Percentiles rank a stretch among this genome's conserved stretches.
Evolutionary conservation across 1,140 invertebrate species (phyloP).

Genomic region (Cataglyphis hispanica): DNA sequence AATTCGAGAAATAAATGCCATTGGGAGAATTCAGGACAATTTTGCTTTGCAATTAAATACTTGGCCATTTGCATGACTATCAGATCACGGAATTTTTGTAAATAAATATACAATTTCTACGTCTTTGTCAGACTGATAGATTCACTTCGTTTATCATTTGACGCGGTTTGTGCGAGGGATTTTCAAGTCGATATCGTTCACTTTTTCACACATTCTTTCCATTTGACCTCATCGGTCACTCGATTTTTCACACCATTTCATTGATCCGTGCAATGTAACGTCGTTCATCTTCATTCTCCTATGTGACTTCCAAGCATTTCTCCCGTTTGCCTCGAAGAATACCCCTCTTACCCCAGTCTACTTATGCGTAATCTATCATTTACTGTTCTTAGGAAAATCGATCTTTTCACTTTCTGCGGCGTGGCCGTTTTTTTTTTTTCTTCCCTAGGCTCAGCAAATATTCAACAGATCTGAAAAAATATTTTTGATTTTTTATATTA

Average conservation of each 20-base stretch:
- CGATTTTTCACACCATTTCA: slow-evolving; percentile 56
- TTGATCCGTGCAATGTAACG: slow-evolving; percentile 41
- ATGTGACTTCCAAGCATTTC: slow-evolving; percentile 48
- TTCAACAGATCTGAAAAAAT: background rate
- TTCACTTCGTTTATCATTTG: slow-evolving; percentile 26
- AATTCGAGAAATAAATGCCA: slow-evolving; percentile 19
- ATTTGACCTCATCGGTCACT: slow-evolving; percentile 42
- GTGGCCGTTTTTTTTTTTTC: background rate
- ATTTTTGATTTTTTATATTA: background rate
- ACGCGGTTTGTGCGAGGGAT: slow-evolving; percentile 12
- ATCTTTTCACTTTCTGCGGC: slow-evolving; percentile 37
- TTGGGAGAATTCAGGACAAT: background rate
- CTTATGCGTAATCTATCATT: slow-evolving; percentile 57
- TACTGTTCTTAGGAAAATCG: slow-evolving; percentile 29
- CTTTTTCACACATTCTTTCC: slow-evolving; percentile 19
- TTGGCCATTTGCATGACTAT: background rate
- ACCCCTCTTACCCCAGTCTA: slow-evolving; percentile 11
- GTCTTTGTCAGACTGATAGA: background rate
- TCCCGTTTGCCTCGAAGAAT: slow-evolving; percentile 21
- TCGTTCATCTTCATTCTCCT: slow-evolving; percentile 56
- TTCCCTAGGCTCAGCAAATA: background rate
- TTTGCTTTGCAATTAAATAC: background rate
- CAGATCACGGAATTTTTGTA: background rate
- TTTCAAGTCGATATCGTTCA: slow-evolving; percentile 29
- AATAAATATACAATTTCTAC: background rate